Evolutionary conservation across 1,140 invertebrate genomes (phyloP).

Genomic region (Mylabris phalerata): DNA sequence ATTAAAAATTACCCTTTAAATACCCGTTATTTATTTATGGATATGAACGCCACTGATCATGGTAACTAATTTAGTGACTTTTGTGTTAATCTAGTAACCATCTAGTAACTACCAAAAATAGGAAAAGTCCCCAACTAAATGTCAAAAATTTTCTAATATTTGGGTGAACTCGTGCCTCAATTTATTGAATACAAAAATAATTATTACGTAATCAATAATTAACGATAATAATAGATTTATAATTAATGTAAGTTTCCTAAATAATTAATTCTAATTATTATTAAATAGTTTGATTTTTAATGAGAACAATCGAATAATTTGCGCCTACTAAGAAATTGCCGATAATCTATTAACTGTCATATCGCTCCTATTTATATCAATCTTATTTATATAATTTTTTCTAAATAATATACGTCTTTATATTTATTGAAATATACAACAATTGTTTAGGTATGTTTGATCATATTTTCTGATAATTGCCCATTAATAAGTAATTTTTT

Average conservation of each 20-base stretch:
- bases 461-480: neutral
- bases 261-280: slow-evolving; percentile 1
- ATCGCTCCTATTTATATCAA: slow-evolving; percentile 1
- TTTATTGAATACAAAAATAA: slow-evolving; percentile 5
- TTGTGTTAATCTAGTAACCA: no score
- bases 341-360: slow-evolving; percentile 2
- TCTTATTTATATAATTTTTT: slow-evolving; percentile 1
- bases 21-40: no score
- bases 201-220: slow-evolving; percentile 11
- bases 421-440: neutral
- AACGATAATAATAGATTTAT: slow-evolving; percentile 2
- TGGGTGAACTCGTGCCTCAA: slow-evolving; percentile 3
- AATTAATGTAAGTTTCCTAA: neutral
- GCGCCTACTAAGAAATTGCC: neutral
- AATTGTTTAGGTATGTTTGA: slow-evolving; percentile 5
- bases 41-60: no score
- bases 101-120: no score
- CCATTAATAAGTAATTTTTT: neutral
- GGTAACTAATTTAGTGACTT: no score
- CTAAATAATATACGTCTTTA: slow-evolving; percentile 1
- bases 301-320: slow-evolving; percentile 7
- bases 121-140: no score
- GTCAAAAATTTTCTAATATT: no score
- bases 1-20: no score
- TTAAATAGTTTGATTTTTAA: neutral